Percentiles rank a stretch among this genome's conserved stretches.
Conservation (phyloP, 2,113 vertebrate species). For the Antidorcas marsupialis region DNA sequence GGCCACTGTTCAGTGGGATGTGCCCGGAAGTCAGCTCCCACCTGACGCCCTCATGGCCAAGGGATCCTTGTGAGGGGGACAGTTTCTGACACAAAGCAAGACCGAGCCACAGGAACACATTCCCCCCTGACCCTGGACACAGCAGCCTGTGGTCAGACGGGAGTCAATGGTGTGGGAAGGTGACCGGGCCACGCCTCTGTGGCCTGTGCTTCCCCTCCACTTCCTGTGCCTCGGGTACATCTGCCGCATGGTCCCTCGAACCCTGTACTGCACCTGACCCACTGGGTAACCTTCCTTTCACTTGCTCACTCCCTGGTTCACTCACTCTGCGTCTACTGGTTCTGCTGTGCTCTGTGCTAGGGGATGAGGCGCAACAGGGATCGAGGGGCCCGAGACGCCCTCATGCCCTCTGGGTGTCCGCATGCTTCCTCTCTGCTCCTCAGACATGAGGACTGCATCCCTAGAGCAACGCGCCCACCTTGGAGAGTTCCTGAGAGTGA, state of each 20-base stretch:
- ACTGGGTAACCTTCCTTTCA: background rate
- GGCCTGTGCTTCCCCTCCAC: background rate
- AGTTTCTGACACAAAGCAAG: background rate
- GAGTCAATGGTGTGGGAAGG: background rate
- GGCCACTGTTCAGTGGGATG: background rate
- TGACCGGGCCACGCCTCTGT: background rate
- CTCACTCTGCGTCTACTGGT: background rate
- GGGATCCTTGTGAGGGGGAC: no score
- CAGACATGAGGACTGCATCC: background rate
- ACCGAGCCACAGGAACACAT: background rate
- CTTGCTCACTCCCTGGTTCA: background rate
- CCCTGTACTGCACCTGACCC: no score
- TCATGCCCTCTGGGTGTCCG: no score
- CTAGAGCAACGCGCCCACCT: background rate
- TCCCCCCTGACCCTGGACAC: background rate
- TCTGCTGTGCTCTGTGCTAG: background rate
- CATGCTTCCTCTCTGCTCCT: background rate
- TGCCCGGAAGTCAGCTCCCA: background rate
- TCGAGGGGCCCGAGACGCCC: fast-evolving
- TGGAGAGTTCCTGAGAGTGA: background rate
- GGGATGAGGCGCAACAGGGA: background rate
- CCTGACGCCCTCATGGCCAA: background rate
- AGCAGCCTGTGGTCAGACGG: background rate
- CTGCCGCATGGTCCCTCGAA: background rate
- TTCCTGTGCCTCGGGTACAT: background rate